Conservation (phyloP, 2,888 invertebrate genomes). For the Griposia aprilina region DNA sequence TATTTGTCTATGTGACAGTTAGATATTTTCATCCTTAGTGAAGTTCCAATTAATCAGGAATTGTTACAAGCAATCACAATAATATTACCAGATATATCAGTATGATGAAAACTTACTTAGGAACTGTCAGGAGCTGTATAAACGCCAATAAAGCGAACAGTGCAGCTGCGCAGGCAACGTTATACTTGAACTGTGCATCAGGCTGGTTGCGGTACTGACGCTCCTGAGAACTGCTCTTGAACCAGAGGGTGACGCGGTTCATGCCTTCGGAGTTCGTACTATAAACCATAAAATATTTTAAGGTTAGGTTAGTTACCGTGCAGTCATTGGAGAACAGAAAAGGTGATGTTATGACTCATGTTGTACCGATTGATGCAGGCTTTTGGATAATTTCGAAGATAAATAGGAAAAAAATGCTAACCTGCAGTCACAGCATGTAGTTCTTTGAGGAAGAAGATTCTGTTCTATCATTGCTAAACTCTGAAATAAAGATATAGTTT, state of each 20-base stretch:
- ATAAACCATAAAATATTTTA: slow-evolving; percentile 2
- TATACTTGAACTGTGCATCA: slow-evolving; percentile 96
- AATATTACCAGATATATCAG: neutral
- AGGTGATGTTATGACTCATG: neutral
- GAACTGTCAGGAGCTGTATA: slow-evolving; percentile 95
- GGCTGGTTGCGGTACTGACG: slow-evolving; percentile 94
- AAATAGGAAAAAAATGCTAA: slow-evolving; percentile 81
- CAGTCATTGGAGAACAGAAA: neutral
- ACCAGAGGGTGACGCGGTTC: slow-evolving; percentile 95
- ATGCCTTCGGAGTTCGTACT: slow-evolving; percentile 92
- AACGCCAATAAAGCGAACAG: slow-evolving; percentile 94
- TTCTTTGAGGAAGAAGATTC: slow-evolving; percentile 95
- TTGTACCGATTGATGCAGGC: neutral
- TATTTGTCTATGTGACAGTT: too few species aligned
- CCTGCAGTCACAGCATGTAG: slow-evolving; percentile 95
- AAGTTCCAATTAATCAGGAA: neutral
- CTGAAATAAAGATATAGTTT: slow-evolving; percentile 89
- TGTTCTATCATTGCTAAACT: slow-evolving; percentile 99
- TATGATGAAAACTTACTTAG: slow-evolving; percentile 91
- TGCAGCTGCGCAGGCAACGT: slow-evolving; percentile 94
- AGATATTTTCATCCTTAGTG: too few species aligned
- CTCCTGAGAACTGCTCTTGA: slow-evolving; percentile 94
- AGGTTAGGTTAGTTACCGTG: neutral
- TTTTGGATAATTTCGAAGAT: neutral
- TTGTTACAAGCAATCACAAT: neutral